A percentile compares a stretch with the other conserved stretches of the same genome.
Evolutionary conservation across 2,113 vertebrate genomes (phyloP).

Genomic region (Lophotis ruficrista): DNA sequence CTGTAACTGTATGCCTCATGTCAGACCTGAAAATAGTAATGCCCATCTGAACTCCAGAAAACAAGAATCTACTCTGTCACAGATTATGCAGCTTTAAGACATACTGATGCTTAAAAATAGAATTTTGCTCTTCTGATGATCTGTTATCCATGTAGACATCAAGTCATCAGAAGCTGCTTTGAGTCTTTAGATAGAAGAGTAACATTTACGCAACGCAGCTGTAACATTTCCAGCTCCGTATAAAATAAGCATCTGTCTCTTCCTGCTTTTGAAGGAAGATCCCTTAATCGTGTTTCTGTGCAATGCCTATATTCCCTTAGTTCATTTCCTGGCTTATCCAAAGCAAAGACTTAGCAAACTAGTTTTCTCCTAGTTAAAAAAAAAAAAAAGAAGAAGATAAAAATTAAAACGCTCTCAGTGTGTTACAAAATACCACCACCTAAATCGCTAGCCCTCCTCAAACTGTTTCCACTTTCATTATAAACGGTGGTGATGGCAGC

Average conservation of each 20-base stretch:
- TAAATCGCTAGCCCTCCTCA: background rate
- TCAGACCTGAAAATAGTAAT: background rate
- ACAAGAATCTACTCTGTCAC: background rate
- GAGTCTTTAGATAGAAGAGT: background rate
- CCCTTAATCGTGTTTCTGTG: background rate
- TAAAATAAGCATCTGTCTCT: background rate
- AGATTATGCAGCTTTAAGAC: constrained; percentile 1
- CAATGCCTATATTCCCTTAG: background rate
- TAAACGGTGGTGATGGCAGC: background rate
- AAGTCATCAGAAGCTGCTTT: background rate
- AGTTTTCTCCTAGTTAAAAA: constrained; percentile 61
- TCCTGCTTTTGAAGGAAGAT: constrained; percentile 2
- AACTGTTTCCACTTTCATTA: background rate
- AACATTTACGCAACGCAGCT: background rate
- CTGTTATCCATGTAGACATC: background rate
- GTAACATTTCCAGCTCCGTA: background rate
- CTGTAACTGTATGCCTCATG: background rate
- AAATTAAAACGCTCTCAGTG: constrained; percentile 13
- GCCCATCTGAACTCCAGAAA: background rate
- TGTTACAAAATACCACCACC: background rate
- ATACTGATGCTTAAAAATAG: background rate
- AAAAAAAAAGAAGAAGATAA: background rate
- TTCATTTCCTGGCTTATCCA: constrained; percentile 51
- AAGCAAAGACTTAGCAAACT: constrained; percentile 85
- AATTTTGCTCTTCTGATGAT: background rate